Conservation (phyloP, 2,888 invertebrate species). For the Nebria salina region DNA sequence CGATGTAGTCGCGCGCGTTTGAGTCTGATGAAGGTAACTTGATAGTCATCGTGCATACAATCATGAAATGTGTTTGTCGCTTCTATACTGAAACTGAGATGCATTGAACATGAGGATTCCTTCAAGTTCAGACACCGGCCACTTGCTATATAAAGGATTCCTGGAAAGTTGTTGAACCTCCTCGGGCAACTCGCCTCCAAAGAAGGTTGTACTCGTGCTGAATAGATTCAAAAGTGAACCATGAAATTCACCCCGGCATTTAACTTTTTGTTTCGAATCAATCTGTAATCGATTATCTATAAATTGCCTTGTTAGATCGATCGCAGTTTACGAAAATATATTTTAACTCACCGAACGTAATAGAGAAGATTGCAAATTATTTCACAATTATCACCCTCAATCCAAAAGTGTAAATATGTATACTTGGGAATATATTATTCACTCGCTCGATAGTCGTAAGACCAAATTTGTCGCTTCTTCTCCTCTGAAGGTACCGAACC, state of each 20-base stretch:
- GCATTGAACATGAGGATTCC: conserved; percentile 6
- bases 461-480: no score
- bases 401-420: no score
- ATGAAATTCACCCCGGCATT: background rate
- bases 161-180: conserved; percentile 15
- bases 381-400: no score
- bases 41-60: conserved; percentile 16
- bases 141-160: conserved; percentile 2
- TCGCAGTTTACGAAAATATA: background rate
- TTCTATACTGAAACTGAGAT: conserved; percentile 7
- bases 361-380: no score
- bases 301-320: background rate
- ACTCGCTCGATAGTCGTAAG: no score
- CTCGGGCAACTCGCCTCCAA: background rate
- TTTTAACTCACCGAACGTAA: background rate
- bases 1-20: background rate
- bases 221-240: background rate
- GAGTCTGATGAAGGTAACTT: background rate
- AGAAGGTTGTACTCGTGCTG: background rate
- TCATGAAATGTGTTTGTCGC: conserved; percentile 7
- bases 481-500: no score
- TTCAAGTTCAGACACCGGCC: background rate
- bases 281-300: background rate
- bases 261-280: background rate
- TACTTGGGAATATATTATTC: no score